phyloP scores from a whole-genome alignment of 2,113 vertebrate genomes.

The Mus pahari region DNA sequence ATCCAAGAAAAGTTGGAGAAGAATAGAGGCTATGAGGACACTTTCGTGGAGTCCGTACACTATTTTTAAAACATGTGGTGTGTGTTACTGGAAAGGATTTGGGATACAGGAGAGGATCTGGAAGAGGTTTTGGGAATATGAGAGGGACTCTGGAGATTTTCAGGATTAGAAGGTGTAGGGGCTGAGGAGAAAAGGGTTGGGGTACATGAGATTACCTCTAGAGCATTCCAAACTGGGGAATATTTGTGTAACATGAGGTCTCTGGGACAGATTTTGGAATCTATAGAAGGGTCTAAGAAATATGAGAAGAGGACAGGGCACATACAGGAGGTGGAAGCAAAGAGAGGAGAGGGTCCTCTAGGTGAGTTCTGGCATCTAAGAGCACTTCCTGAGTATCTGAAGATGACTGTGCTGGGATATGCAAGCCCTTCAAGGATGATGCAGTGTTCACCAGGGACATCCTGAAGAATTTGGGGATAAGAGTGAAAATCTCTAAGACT shows the following conservation, averaged over 20 bases:
- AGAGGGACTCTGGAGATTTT: background rate
- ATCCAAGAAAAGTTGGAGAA: background rate
- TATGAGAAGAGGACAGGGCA: background rate
- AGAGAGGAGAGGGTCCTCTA: background rate
- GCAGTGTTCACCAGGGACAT: background rate
- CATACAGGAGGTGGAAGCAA: background rate
- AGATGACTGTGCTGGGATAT: background rate
- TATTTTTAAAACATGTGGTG: constrained; percentile 15
- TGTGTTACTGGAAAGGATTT: constrained; percentile 3
- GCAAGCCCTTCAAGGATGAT: background rate
- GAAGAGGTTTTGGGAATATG: constrained; percentile 13
- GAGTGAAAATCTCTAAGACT: background rate
- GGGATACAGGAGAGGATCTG: background rate
- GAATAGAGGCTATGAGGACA: background rate
- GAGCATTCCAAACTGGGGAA: background rate
- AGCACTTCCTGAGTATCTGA: background rate
- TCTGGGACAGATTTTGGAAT: background rate
- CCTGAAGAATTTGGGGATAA: background rate
- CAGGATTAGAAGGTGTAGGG: background rate
- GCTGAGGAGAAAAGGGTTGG: background rate
- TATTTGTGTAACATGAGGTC: background rate
- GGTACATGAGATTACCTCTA: background rate
- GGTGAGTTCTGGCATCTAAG: background rate
- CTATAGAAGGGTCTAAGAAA: background rate
- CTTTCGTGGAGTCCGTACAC: background rate